These are phyloP conservation scores for Sclerurus mexicanus DNA, from an alignment of 2,113 vertebrate species.

Conservation along the genomic window DNA sequence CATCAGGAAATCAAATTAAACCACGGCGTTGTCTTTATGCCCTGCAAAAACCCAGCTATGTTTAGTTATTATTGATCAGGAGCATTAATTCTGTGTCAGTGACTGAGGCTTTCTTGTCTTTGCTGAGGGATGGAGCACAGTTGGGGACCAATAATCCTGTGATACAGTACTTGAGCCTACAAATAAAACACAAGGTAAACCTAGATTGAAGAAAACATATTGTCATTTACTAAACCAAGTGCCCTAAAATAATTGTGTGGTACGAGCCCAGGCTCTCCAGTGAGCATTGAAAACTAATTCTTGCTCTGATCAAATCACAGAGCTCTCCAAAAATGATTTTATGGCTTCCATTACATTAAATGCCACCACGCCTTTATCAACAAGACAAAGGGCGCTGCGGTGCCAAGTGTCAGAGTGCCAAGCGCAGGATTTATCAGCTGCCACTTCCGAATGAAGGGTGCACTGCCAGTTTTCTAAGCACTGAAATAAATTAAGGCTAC, in stretches of 20 bases:
- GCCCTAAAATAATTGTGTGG: conserved; percentile 6
- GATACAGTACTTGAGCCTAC: background rate
- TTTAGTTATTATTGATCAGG: background rate
- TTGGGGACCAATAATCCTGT: background rate
- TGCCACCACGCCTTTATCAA: conserved; percentile 39
- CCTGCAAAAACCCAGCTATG: background rate
- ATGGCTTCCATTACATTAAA: conserved; percentile 49
- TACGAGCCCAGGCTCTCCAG: background rate
- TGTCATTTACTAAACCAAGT: background rate
- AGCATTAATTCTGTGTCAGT: background rate
- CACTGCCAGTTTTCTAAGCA: background rate
- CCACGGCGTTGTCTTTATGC: background rate
- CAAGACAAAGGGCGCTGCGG: conserved; percentile 5
- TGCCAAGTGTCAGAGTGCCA: background rate
- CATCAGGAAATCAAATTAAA: background rate
- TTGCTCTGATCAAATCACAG: conserved; percentile 51
- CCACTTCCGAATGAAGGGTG: background rate
- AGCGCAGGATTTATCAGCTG: background rate
- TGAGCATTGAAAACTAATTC: background rate
- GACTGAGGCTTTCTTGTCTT: background rate
- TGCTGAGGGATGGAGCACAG: background rate
- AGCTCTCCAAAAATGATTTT: conserved; percentile 57
- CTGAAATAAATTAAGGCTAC: background rate
- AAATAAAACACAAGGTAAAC: background rate
- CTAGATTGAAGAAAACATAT: background rate